phyloP scores from a whole-genome alignment of 2,888 invertebrate genomes.

The Drosophila mulleri region DNA sequence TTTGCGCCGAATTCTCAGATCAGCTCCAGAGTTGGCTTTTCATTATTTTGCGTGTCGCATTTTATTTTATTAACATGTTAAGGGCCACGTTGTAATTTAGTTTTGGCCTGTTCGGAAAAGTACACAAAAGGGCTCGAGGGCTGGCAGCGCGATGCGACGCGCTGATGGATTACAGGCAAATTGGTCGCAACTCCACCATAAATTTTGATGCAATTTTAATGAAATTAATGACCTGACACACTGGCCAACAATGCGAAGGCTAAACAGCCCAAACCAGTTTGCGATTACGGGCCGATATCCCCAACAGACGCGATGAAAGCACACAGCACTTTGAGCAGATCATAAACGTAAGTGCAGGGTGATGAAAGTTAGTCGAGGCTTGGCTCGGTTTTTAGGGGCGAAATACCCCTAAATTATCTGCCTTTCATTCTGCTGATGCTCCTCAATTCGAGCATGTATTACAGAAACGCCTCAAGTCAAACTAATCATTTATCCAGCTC shows the following conservation, averaged over 20 bases:
- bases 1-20: constrained; percentile 41
- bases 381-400: constrained; percentile 19
- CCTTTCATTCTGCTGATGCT: not conserved
- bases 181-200: constrained; percentile 50
- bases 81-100: constrained; percentile 72
- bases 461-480: constrained; percentile 44
- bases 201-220: constrained; percentile 75
- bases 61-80: constrained; percentile 77
- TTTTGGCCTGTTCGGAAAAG: constrained; percentile 38
- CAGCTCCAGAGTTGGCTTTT: constrained; percentile 11
- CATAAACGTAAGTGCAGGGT: constrained; percentile 43
- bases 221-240: constrained; percentile 70
- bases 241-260: constrained; percentile 45
- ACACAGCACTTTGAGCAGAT: constrained; percentile 34
- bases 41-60: constrained; percentile 53
- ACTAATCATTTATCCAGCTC: constrained; percentile 39
- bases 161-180: constrained; percentile 75
- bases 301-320: constrained; percentile 53
- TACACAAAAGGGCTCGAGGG: constrained; percentile 50
- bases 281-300: constrained; percentile 37
- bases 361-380: constrained; percentile 48
- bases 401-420: constrained; percentile 39
- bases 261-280: constrained; percentile 35
- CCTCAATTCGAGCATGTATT: constrained; percentile 6
- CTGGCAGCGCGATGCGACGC: constrained; percentile 43